phyloP scores from a whole-genome alignment of 1,140 invertebrate species.

The Pinna nobilis region DNA sequence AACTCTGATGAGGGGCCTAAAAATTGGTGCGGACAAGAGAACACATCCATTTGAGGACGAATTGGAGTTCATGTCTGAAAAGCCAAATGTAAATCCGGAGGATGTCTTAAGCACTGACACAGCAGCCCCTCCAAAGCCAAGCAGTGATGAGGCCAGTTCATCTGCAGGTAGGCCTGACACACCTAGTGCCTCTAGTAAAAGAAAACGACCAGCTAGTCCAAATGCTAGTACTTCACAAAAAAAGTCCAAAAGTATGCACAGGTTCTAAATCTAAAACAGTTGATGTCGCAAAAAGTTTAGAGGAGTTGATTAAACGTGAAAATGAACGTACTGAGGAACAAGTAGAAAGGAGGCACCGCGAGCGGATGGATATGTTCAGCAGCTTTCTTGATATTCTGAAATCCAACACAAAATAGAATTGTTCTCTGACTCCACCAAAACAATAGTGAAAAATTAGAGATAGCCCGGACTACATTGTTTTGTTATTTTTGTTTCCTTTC shows the following conservation, averaged over 20 bases:
- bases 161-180: neutral
- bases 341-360: slow-evolving; percentile 18
- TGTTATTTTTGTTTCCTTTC: too few species aligned
- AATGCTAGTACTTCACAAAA: neutral
- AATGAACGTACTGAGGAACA: slow-evolving; percentile 6
- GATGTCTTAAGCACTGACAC: slow-evolving; percentile 1
- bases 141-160: neutral
- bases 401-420: too few species aligned
- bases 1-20: slow-evolving; percentile 17
- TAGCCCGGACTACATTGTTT: too few species aligned
- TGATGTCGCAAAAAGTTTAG: neutral
- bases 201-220: neutral
- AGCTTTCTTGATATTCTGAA: too few species aligned
- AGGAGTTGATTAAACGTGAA: slow-evolving; percentile 4
- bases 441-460: too few species aligned
- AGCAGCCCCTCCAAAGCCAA: neutral
- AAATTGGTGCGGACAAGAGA: slow-evolving; percentile 16
- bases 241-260: neutral
- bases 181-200: neutral
- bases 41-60: slow-evolving; percentile 19
- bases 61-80: slow-evolving; percentile 10
- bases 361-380: too few species aligned
- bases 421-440: too few species aligned
- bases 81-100: slow-evolving; percentile 4
- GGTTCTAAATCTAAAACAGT: neutral